Evolutionary conservation across 1,140 invertebrate genomes (phyloP), one percentile per base, ranked within the genome.

Genomic region (Helicoverpa zea): DNA sequence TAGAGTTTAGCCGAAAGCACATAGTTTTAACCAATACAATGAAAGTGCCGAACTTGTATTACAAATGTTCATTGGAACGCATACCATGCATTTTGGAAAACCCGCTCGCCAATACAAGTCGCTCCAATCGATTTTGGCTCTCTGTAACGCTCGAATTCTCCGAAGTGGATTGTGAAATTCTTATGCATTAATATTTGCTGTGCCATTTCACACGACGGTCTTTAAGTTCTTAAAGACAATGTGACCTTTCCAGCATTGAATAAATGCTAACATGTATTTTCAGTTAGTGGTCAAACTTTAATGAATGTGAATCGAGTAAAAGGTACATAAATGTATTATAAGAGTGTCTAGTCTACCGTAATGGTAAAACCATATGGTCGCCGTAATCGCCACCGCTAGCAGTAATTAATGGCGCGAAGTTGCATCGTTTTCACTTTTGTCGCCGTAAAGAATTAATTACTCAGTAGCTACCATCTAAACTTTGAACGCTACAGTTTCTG

Each of bases 1-100:
- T 35, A 59, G 10, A 51, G 56, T 66, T 81, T 35, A 58, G 43
- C 30, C 58, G 29, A 54, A 77, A 77, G 76, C 73, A 49, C 78
- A 84, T 82, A 80, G 83, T 82, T 84, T 84, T 81, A 81, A 80
- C 70, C 63, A 72, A 75, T 68, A 82, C 83, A 84, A 84, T 82
- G 52, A 76, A 70, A 79, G 64, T 80, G 43, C 73, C 23, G 59
- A 75, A 79, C 23, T 51, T 35, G 58, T 74, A 79, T 80, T 76
- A 61, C 56, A 63, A 76, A 76, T 76, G 73, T 76, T 76, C 73
- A 61, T 63, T 63, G 73, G 73, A 61, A 76, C 58, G 73, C 58
- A 76, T 76, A 76, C 73, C 73, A 59, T 61, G 73, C 56, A 76
- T 76, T 76, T 76, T 76, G 58, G 58, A 76, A 76, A 58, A 76